Percentiles rank a stretch among this genome's conserved stretches.
These are phyloP conservation scores for Agrotis ipsilon DNA, from an alignment of 2,888 invertebrate species.

Conservation along the genomic window DNA sequence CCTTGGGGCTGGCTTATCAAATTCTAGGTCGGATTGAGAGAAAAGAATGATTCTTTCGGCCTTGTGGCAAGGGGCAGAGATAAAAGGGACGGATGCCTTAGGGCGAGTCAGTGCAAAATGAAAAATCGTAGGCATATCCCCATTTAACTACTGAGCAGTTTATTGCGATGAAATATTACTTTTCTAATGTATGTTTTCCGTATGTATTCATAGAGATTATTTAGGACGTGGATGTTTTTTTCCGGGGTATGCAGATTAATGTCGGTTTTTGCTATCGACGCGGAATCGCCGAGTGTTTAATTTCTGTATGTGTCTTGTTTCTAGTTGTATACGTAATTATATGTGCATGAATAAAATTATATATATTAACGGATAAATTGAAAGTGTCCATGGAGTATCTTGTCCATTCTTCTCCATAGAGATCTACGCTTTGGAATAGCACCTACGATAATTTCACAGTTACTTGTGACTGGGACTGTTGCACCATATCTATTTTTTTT, in stretches of 20 bases:
- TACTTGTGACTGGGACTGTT: no score
- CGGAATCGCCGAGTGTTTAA: neutral
- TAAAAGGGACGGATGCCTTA: constrained; percentile 71
- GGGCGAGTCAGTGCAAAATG: constrained; percentile 75
- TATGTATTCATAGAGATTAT: constrained; percentile 9
- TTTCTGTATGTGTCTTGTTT: neutral
- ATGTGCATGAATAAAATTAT: no score
- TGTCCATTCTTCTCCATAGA: no score
- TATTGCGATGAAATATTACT: constrained; percentile 59
- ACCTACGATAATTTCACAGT: no score
- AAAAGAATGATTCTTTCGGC: constrained; percentile 70
- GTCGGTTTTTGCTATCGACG: neutral
- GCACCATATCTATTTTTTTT: no score
- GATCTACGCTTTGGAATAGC: no score
- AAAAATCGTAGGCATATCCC: constrained; percentile 73
- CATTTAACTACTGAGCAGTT: constrained; percentile 70
- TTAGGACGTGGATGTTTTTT: neutral
- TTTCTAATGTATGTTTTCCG: constrained; percentile 31
- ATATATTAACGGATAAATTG: no score
- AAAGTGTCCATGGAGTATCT: no score
- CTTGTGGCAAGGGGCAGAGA: constrained; percentile 63
- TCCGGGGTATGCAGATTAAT: neutral
- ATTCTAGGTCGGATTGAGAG: constrained; percentile 63
- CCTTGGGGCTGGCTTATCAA: constrained; percentile 67
- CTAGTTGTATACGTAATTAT: no score